These are phyloP conservation scores for Coregonus sp. DNA, from an alignment of 2,797 vertebrate genomes.

Conservation along the genomic window DNA sequence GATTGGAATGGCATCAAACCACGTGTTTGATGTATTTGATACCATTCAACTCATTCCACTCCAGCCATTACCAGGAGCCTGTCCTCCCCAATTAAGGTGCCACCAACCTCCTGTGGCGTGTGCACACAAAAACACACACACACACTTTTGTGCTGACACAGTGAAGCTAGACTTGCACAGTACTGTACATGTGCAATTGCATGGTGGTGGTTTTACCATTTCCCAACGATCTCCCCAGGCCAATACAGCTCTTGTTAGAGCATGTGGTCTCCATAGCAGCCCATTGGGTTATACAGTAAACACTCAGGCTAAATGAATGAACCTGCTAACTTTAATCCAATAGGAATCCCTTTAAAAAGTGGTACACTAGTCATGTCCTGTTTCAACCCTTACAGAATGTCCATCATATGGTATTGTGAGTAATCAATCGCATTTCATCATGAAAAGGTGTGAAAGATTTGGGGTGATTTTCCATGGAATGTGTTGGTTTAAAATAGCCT, in stretches of 20 bases:
- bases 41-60: background rate
- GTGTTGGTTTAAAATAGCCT: background rate
- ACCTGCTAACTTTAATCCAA: slow-evolving; percentile 58
- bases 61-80: too few relatives aligned
- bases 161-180: slow-evolving; percentile 10
- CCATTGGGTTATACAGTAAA: slow-evolving; percentile 68
- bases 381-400: slow-evolving; percentile 33
- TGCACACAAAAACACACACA: background rate
- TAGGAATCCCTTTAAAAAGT: slow-evolving; percentile 49
- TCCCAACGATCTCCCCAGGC: slow-evolving; percentile 45
- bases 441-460: background rate
- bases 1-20: too few relatives aligned
- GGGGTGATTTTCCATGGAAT: background rate
- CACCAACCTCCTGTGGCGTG: too few relatives aligned
- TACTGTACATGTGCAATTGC: slow-evolving; percentile 14
- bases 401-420: slow-evolving; percentile 9
- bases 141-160: slow-evolving; percentile 18
- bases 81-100: too few relatives aligned
- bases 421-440: slow-evolving; percentile 28
- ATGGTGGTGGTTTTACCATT: slow-evolving; percentile 33
- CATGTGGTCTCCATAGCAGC: slow-evolving; percentile 73
- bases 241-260: slow-evolving; percentile 58
- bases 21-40: too few relatives aligned
- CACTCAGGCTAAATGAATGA: slow-evolving; percentile 67
- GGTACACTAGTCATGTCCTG: slow-evolving; percentile 54